A percentile compares a stretch with the other conserved stretches of the same genome.
These are phyloP conservation scores for Hydraecia micacea DNA, from an alignment of 2,888 invertebrate genomes.

Conservation along the genomic window DNA sequence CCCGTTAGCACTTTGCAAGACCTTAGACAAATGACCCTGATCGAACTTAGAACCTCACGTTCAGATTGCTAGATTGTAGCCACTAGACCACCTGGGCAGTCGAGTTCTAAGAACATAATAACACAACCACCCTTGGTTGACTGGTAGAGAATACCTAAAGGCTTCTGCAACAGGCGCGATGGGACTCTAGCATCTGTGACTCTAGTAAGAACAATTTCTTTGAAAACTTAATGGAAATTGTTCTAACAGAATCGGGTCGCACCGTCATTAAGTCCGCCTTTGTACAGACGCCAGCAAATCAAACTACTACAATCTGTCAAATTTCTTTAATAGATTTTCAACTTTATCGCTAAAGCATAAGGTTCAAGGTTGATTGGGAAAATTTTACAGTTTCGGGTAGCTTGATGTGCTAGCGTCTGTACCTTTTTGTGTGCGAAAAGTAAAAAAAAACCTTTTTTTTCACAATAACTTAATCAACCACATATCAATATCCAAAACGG, in stretches of 20 bases:
- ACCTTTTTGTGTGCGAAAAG: not conserved
- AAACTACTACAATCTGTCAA: too few species aligned
- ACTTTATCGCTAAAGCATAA: too few species aligned
- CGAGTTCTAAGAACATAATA: not conserved
- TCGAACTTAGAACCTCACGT: not conserved
- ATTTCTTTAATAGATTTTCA: too few species aligned
- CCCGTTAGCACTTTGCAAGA: not conserved
- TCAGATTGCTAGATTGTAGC: too few species aligned
- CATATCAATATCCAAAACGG: conserved; percentile 4
- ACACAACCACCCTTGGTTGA: not conserved
- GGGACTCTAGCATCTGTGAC: not conserved
- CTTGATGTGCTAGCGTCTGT: too few species aligned
- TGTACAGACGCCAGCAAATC: too few species aligned
- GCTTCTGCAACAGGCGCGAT: not conserved
- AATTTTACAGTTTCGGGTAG: too few species aligned
- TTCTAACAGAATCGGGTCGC: too few species aligned
- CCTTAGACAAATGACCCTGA: not conserved
- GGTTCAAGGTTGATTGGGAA: too few species aligned
- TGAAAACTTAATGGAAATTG: too few species aligned
- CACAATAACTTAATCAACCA: not conserved
- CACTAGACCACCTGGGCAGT: not conserved
- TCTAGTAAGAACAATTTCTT: too few species aligned
- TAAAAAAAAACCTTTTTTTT: not conserved
- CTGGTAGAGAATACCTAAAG: not conserved
- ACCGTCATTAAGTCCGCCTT: too few species aligned